phyloP scores from a whole-genome alignment of 2,888 invertebrate species.

The Eledona agricola region DNA sequence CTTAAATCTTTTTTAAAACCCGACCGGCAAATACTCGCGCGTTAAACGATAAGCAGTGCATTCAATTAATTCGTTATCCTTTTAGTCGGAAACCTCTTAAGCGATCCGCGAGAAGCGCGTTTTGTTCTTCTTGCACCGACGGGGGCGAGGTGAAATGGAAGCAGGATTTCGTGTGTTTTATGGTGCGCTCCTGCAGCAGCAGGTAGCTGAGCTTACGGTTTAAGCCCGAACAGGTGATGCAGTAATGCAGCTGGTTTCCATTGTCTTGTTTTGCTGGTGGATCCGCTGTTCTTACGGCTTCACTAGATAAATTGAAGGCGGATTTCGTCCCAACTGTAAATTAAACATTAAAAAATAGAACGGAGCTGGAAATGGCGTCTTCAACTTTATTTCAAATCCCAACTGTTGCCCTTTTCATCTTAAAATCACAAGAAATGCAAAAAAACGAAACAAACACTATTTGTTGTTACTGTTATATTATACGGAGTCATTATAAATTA shows the following conservation, averaged over 20 bases:
- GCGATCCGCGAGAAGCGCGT: conserved; percentile 19
- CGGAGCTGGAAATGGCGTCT: too few relatives aligned
- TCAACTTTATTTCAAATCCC: too few relatives aligned
- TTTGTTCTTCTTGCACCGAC: conserved; percentile 7
- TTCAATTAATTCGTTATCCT: conserved; percentile 45
- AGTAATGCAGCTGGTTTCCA: conserved; percentile 46
- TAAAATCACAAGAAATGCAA: too few relatives aligned
- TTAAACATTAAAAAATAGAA: too few relatives aligned
- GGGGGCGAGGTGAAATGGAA: conserved; percentile 13
- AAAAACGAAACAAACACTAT: too few relatives aligned
- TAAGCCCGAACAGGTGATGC: conserved; percentile 46
- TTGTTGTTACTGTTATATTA: too few relatives aligned
- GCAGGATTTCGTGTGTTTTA: conserved; percentile 30
- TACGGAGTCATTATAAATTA: too few relatives aligned
- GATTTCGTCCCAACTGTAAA: conserved; percentile 25
- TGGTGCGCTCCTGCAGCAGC: conserved; percentile 30
- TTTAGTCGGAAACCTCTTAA: conserved; percentile 31
- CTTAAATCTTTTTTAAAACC: conserved; percentile 41
- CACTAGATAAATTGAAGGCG: conserved; percentile 29
- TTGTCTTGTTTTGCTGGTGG: conserved; percentile 38
- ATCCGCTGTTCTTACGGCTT: conserved; percentile 22
- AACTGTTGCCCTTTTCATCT: too few relatives aligned
- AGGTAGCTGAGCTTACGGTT: conserved; percentile 41
- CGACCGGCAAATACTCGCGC: conserved; percentile 39
- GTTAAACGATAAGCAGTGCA: conserved; percentile 42